Evolutionary conservation across 2,888 invertebrate genomes (phyloP).

Genomic region (Drosophila barbarae): DNA sequence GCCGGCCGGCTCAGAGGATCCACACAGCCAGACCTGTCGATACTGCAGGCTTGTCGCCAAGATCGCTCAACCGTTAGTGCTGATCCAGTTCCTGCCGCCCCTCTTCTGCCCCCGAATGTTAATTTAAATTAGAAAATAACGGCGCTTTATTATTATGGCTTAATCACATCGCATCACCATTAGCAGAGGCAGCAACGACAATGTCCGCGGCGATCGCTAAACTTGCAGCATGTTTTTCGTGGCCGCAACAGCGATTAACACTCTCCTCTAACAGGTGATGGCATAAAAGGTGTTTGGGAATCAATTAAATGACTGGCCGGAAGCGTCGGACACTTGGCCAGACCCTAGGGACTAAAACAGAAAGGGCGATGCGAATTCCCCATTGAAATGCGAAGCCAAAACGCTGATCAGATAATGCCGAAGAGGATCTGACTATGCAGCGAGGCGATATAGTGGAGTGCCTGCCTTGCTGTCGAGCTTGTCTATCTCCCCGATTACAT

Average conservation of each 20-base stretch:
- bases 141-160: constrained; percentile 74
- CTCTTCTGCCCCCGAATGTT: constrained; percentile 50
- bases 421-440: constrained; percentile 49
- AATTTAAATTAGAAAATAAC: constrained; percentile 71
- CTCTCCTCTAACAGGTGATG: constrained; percentile 65
- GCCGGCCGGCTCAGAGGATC: constrained; percentile 51
- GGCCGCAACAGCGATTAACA: constrained; percentile 56
- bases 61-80: constrained; percentile 56
- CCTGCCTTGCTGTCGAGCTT: not conserved
- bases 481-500: constrained; percentile 1
- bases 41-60: constrained; percentile 57
- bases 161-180: constrained; percentile 67
- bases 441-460: not conserved
- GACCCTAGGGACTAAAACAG: constrained; percentile 5
- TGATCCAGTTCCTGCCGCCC: constrained; percentile 24
- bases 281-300: constrained; percentile 59
- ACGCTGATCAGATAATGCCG: constrained; percentile 56
- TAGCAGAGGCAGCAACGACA: constrained; percentile 44
- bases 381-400: constrained; percentile 57
- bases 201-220: constrained; percentile 24
- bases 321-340: constrained; percentile 5
- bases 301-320: constrained; percentile 60
- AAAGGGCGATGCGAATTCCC: constrained; percentile 43
- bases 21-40: constrained; percentile 32
- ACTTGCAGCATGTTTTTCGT: constrained; percentile 48